Percentiles rank a stretch among this genome's conserved stretches.
Conservation (phyloP, 1,140 invertebrate genomes). For the Drosophila pruinosa region DNA sequence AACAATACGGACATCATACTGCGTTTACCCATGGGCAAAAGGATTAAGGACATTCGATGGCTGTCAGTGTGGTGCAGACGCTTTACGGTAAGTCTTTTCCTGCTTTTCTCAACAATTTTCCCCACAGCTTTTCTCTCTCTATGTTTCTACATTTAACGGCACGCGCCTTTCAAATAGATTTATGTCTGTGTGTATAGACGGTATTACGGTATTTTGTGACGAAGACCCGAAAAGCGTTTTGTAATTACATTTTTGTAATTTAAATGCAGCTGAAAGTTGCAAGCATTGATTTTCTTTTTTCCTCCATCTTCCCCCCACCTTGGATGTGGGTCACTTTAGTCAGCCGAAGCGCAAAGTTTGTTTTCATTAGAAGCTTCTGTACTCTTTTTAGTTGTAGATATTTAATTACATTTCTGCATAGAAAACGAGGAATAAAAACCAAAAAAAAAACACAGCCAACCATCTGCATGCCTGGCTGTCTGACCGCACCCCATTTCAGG, state of each 20-base stretch:
- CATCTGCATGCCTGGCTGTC: too few species aligned
- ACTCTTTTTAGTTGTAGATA: constrained; percentile 42
- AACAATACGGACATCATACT: constrained; percentile 92
- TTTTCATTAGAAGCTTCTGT: constrained; percentile 43
- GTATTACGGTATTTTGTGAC: constrained; percentile 36
- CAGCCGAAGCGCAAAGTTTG: too few species aligned
- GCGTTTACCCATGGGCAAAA: constrained; percentile 90
- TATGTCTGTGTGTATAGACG: constrained; percentile 25
- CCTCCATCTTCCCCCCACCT: not conserved
- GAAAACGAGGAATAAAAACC: not conserved
- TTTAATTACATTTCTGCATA: constrained; percentile 70
- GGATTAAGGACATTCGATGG: constrained; percentile 93
- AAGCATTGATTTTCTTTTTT: constrained; percentile 50
- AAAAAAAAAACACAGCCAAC: constrained; percentile 13
- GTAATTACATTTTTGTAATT: constrained; percentile 78
- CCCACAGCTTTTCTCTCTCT: not conserved
- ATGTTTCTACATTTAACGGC: constrained; percentile 43
- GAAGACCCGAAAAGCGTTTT: constrained; percentile 43
- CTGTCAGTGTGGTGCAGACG: constrained; percentile 94
- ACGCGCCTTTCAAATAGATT: constrained; percentile 65
- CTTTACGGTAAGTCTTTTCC: constrained; percentile 90
- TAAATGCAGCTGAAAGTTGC: constrained; percentile 56
- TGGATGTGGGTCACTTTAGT: constrained; percentile 59
- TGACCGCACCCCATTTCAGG: constrained; percentile 15
- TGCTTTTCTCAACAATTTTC: not conserved